phyloP scores from a whole-genome alignment of 2,113 vertebrate species.

The Cyanocitta stelleri region DNA sequence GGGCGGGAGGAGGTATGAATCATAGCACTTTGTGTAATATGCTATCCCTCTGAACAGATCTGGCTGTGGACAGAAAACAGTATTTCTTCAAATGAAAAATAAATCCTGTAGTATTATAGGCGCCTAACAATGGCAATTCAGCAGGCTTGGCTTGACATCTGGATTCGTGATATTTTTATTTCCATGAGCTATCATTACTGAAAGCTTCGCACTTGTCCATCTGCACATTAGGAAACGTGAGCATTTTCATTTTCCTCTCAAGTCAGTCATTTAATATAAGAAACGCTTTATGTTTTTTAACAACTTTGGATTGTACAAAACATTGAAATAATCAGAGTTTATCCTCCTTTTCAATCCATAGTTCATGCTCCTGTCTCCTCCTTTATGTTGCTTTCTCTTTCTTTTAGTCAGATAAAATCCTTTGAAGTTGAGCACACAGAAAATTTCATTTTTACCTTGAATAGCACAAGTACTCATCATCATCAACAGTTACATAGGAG shows the following conservation, averaged over 20 bases:
- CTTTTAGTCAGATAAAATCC: neutral
- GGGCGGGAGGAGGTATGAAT: neutral
- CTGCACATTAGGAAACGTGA: neutral
- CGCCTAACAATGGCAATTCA: neutral
- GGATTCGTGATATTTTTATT: neutral
- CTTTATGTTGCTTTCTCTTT: conserved; percentile 1
- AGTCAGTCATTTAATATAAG: conserved; percentile 27
- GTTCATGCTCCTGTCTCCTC: conserved; percentile 11
- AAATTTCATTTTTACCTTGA: conserved; percentile 40
- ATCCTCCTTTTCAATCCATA: conserved; percentile 45
- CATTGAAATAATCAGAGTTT: conserved; percentile 60
- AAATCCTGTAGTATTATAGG: neutral
- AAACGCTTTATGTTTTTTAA: conserved; percentile 55
- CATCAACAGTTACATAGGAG: conserved; percentile 52
- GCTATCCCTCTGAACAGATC: neutral
- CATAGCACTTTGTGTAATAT: neutral
- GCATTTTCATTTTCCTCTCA: conserved; percentile 13
- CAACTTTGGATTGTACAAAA: conserved; percentile 29
- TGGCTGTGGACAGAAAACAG: conserved; percentile 2
- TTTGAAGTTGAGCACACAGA: conserved; percentile 19
- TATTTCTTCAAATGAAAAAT: conserved; percentile 39
- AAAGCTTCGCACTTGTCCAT: conserved; percentile 39
- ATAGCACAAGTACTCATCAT: conserved; percentile 53
- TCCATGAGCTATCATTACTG: conserved; percentile 13
- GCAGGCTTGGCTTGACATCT: neutral